phyloP scores from a whole-genome alignment of 2,797 vertebrate species.

The Tinamus major region DNA sequence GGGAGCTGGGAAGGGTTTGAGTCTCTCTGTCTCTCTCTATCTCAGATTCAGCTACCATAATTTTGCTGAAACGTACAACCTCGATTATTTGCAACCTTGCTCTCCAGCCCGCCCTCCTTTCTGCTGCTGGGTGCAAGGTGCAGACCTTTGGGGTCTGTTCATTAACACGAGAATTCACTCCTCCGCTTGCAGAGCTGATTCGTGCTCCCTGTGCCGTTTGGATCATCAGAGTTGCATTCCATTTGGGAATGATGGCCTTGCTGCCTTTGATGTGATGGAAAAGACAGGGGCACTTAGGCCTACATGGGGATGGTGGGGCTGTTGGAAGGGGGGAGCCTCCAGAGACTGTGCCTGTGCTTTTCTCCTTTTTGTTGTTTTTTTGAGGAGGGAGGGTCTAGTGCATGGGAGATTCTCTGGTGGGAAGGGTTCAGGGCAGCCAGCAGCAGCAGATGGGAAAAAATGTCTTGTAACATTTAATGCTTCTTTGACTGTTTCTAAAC shows the following conservation, averaged over 20 bases:
- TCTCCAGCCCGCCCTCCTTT: conserved; percentile 5
- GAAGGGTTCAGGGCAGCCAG: conserved; percentile 75
- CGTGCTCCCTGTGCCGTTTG: background rate
- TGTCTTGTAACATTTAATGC: conserved; percentile 98
- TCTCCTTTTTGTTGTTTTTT: conserved; percentile 66
- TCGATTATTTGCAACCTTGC: conserved; percentile 24
- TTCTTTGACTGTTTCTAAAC: conserved; percentile 99
- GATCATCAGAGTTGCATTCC: conserved; percentile 38
- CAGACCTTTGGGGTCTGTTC: background rate
- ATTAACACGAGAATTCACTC: background rate
- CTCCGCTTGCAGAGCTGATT: background rate
- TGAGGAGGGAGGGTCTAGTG: conserved; percentile 66
- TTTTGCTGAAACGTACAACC: conserved; percentile 33
- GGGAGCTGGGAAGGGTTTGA: conserved; percentile 58
- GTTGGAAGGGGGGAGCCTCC: background rate
- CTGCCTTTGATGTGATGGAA: background rate
- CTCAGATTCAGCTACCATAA: conserved; percentile 45
- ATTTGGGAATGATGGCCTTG: conserved; percentile 1
- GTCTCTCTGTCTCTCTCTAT: conserved; percentile 50
- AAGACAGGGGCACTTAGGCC: conserved; percentile 43
- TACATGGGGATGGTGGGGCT: background rate
- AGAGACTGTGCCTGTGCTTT: conserved; percentile 31
- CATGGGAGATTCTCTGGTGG: background rate
- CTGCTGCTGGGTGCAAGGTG: conserved; percentile 14
- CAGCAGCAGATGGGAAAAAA: conserved; percentile 85